Evolutionary conservation across 2,888 invertebrate species (phyloP).

Genomic region (Alsophila aescularia): DNA sequence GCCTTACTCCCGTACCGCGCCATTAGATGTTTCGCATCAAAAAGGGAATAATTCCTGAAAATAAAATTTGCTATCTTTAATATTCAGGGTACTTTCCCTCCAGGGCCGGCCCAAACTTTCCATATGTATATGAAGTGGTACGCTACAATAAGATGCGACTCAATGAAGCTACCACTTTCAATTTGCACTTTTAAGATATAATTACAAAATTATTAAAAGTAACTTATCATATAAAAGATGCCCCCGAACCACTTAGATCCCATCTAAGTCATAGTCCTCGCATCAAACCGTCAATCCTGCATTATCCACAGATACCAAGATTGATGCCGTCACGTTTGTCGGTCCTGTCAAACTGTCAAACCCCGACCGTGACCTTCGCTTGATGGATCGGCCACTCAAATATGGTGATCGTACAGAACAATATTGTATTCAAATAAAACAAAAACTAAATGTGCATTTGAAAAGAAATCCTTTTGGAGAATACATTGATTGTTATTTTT

Average conservation of each 20-base stretch:
- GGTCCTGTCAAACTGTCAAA: constrained; percentile 35
- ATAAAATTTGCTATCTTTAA: too few relatives aligned
- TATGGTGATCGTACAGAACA: constrained; percentile 7
- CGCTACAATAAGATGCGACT: too few relatives aligned
- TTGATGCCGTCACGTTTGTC: constrained; percentile 28
- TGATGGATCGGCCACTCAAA: constrained; percentile 37
- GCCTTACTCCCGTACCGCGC: too few relatives aligned
- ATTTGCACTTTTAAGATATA: too few relatives aligned
- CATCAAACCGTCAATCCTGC: constrained; percentile 16
- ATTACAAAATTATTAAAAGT: too few relatives aligned
- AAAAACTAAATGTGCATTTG: constrained; percentile 20
- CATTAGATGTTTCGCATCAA: too few relatives aligned
- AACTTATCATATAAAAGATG: background rate
- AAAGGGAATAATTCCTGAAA: too few relatives aligned
- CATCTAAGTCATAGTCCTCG: constrained; percentile 14
- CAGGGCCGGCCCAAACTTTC: too few relatives aligned
- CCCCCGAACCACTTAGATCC: constrained; percentile 9
- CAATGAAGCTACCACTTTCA: too few relatives aligned
- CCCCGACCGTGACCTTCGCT: constrained; percentile 34
- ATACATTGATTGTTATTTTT: background rate
- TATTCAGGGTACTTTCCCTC: too few relatives aligned
- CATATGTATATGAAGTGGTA: too few relatives aligned
- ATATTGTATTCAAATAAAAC: constrained; percentile 24
- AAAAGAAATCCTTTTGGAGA: constrained; percentile 9
- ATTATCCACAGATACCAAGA: constrained; percentile 20